Base-by-base conservation (phyloP, 2,797 vertebrate genomes). In the Nannoperca obscura region DNA sequence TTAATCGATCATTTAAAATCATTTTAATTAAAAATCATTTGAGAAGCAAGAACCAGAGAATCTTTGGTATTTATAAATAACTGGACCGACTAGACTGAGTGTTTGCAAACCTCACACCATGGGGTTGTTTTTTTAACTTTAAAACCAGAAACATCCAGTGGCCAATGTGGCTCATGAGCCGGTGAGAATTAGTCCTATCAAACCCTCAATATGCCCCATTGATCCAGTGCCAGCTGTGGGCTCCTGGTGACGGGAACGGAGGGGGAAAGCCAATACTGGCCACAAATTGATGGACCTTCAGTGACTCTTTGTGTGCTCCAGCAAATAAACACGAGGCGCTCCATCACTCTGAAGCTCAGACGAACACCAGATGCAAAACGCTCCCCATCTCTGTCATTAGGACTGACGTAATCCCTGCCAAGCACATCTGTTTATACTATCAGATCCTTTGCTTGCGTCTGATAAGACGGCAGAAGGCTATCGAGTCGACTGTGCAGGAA, bases 261-360 rank as follows among this genome's bases (percentile, higher is more conserved):
- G 74, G 17, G 77, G 64, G 61, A 73, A 81, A 86, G 27, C 82
- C 81, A 49, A 84, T 89, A 84, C 49, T 5, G 27, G 53, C 72
- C 64, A 38, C 83, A 69, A 62, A 93, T 92, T 85, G 27, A 90
- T 93, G 77, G 72, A 69, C 63, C 87, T 72, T 80, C 85, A 68
- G 27, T 75, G 87, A 85, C 74, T 80, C 68, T 67, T 67, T 30
- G 38, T 76, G 65, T 44, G 63, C 74, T 78, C 24, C 57, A 12
- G 53, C 65, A 40, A 71, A 80, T 64, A 78, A 53, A 53, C 64
- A 76, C 58, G 36, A 74, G 27, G 70, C 2, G 5, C 49, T 75
- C 49, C 59, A 40, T 15, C 57, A 20, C 57, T 75, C 52, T 24
- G 32, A 22, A 74, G 66, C 10, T 1, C 20, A 70, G 72, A 66